Evolutionary conservation across 2,113 vertebrate genomes (phyloP).

Genomic region (Channa maculata): DNA sequence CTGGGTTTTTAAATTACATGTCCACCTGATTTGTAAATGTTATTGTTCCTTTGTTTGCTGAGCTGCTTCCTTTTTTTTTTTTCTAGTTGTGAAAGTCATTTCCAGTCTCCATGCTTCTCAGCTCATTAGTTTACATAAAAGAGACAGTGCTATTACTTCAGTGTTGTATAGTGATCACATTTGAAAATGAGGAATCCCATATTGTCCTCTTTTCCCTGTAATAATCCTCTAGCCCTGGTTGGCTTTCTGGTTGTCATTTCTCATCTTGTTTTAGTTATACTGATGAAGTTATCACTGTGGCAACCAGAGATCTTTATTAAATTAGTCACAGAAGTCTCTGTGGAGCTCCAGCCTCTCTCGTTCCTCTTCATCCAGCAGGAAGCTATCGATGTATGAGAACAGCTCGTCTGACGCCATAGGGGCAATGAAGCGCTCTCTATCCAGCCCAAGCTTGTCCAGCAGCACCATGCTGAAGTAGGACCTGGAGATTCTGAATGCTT

Average conservation of each 20-base stretch:
- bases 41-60: background rate
- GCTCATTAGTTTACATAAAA: slow-evolving; percentile 2
- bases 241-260: slow-evolving; percentile 12
- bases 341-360: slow-evolving; percentile 76
- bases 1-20: background rate
- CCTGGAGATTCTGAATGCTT: slow-evolving; percentile 87
- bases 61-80: slow-evolving; percentile 1
- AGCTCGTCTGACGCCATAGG: slow-evolving; percentile 89
- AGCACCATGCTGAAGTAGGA: slow-evolving; percentile 92
- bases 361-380: slow-evolving; percentile 88
- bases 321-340: slow-evolving; percentile 88
- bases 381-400: slow-evolving; percentile 90
- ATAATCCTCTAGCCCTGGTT: slow-evolving; percentile 12
- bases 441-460: slow-evolving; percentile 89
- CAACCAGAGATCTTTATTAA: slow-evolving; percentile 27
- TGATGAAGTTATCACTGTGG: slow-evolving; percentile 49
- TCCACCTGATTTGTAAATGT: background rate
- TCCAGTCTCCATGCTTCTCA: background rate
- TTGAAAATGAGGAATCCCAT: slow-evolving; percentile 7
- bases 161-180: slow-evolving; percentile 56
- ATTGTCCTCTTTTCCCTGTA: background rate
- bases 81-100: background rate
- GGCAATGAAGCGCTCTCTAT: slow-evolving; percentile 91
- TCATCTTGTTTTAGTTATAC: slow-evolving; percentile 16
- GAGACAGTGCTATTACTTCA: slow-evolving; percentile 43